Percentiles rank a stretch among this genome's conserved stretches.
These are phyloP conservation scores for Lepidotrigona ventralis DNA, from an alignment of 1,140 invertebrate genomes.

Conservation along the genomic window DNA sequence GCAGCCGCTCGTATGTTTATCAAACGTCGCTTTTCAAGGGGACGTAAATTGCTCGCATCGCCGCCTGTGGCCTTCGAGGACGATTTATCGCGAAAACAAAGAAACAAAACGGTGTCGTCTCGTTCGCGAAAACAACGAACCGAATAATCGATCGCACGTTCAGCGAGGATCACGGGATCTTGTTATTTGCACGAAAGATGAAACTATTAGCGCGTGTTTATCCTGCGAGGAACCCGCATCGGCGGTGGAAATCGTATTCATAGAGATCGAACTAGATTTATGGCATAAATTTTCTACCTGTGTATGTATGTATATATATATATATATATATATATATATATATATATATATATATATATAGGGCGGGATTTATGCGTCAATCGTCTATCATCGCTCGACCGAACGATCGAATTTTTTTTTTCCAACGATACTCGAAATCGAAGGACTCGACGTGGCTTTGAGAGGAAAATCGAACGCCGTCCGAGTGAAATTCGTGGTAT, in stretches of 20 bases:
- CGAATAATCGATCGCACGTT: background rate
- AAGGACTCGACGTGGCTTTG: background rate
- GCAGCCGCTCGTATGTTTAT: constrained; percentile 23
- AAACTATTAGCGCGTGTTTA: background rate
- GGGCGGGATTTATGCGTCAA: too few relatives aligned
- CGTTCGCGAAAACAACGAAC: background rate
- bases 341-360: background rate
- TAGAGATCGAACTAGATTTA: background rate
- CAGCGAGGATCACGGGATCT: background rate
- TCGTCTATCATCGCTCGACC: too few relatives aligned
- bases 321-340: too few relatives aligned
- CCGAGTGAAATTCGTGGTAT: background rate
- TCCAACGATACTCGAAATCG: background rate
- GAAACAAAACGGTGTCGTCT: background rate
- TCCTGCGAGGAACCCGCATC: too few relatives aligned
- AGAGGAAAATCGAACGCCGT: too few relatives aligned
- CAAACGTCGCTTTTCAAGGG: background rate
- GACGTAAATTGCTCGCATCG: background rate
- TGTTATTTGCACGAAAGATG: constrained; percentile 6
- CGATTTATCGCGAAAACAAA: background rate
- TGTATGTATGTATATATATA: background rate
- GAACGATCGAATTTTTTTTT: background rate
- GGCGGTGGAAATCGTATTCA: background rate
- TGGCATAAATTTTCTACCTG: background rate
- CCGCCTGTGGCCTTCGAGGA: background rate